These are phyloP conservation scores for Pachyseris speciosa DNA, from an alignment of 64 coral and sea anemone genomes.

Conservation along the genomic window DNA sequence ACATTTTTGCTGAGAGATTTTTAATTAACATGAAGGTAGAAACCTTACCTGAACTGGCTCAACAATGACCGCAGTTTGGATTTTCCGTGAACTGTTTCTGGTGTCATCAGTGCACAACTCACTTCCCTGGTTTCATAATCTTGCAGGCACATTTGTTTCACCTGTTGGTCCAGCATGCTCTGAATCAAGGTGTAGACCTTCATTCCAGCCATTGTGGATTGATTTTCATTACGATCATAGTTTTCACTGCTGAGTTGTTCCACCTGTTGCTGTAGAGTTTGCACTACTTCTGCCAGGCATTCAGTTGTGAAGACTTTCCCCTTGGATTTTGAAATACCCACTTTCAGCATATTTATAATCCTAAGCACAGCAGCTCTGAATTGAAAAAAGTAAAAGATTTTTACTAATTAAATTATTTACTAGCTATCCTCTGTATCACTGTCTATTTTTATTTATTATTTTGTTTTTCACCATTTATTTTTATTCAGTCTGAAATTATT, in stretches of 20 bases:
- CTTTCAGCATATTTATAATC: constrained; percentile 35
- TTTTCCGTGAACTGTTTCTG: constrained; percentile 52
- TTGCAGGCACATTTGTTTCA: constrained; percentile 49
- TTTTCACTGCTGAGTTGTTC: constrained; percentile 14
- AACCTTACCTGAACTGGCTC: constrained; percentile 81
- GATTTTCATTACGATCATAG: not conserved
- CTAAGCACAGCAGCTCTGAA: constrained; percentile 54
- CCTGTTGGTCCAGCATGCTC: constrained; percentile 71
- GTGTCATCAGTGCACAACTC: constrained; percentile 68
- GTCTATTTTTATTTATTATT: too few species aligned
- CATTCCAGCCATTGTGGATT: constrained; percentile 69
- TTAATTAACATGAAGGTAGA: not conserved
- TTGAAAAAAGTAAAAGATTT: not conserved
- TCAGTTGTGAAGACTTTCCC: constrained; percentile 27
- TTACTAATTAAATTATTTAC: too few species aligned
- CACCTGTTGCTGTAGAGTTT: constrained; percentile 46
- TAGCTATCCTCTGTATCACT: too few species aligned
- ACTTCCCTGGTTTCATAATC: constrained; percentile 38
- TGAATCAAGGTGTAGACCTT: constrained; percentile 66
- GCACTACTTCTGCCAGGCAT: constrained; percentile 17
- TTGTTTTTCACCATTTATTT: too few species aligned
- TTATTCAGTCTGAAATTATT: too few species aligned
- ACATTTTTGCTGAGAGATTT: not conserved
- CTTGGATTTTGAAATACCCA: constrained; percentile 18
- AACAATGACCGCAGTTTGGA: constrained; percentile 68